Conservation (phyloP, 2,113 vertebrate species). For the Oncorhynchus keta region DNA sequence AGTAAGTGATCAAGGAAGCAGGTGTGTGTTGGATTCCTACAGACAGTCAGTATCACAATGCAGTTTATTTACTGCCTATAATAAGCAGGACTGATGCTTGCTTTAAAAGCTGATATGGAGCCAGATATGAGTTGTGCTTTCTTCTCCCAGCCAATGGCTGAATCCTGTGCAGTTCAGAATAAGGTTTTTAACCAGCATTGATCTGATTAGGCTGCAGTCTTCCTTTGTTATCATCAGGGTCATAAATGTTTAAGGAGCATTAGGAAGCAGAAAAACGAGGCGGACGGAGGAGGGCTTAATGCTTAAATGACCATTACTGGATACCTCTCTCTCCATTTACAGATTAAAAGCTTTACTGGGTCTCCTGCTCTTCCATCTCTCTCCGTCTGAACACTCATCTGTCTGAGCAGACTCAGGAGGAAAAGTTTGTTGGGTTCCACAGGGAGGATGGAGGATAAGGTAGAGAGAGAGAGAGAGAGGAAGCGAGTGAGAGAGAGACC, state of each 20-base stretch:
- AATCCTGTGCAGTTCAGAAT: conserved; percentile 42
- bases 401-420: conserved; percentile 20
- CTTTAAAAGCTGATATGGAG: conserved; percentile 1
- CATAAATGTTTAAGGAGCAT: conserved; percentile 75
- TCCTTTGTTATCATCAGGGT: conserved; percentile 72
- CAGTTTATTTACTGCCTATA: not conserved
- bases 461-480: not conserved
- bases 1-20: not conserved
- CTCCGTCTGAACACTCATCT: not conserved
- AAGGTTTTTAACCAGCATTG: conserved; percentile 56
- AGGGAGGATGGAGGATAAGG: not conserved
- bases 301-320: conserved; percentile 67
- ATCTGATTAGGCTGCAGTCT: conserved; percentile 63
- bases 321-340: conserved; percentile 62
- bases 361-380: conserved; percentile 42
- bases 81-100: not conserved
- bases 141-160: not conserved
- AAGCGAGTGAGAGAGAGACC: not conserved
- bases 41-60: not conserved
- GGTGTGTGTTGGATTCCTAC: not conserved
- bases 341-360: conserved; percentile 76
- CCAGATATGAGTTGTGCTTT: not conserved
- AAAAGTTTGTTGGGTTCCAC: conserved; percentile 21
- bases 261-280: conserved; percentile 59
- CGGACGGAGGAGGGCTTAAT: conserved; percentile 61